Percentiles rank a stretch among this genome's conserved stretches.
Conservation (phyloP, 1,140 invertebrate genomes). For the Caenorhabditis latens region DNA sequence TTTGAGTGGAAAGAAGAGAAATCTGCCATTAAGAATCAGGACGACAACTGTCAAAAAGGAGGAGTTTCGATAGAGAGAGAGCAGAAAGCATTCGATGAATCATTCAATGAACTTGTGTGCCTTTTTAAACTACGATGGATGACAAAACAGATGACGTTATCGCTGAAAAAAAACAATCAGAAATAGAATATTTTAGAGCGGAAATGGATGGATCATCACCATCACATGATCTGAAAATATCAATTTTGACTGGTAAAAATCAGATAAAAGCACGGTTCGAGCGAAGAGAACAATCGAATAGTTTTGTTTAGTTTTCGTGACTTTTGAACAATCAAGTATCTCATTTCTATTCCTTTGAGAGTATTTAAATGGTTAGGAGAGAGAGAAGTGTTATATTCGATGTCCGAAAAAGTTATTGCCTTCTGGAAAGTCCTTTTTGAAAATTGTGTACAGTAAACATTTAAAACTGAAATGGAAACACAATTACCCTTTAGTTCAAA, state of each 20-base stretch:
- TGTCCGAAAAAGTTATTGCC: too few relatives aligned
- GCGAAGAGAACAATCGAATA: not conserved
- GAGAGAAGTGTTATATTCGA: too few relatives aligned
- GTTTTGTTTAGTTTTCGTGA: too few relatives aligned
- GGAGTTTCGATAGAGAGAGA: constrained; percentile 31
- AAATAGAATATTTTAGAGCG: constrained; percentile 14
- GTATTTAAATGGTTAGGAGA: too few relatives aligned
- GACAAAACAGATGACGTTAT: constrained; percentile 37
- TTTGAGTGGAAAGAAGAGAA: not conserved
- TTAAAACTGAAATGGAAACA: too few relatives aligned
- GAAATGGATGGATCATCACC: not conserved
- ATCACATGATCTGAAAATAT: not conserved
- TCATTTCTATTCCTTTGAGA: too few relatives aligned
- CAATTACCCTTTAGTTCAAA: too few relatives aligned
- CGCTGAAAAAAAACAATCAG: constrained; percentile 15
- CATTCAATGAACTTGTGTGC: constrained; percentile 7
- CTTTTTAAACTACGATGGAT: constrained; percentile 39
- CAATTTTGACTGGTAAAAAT: not conserved
- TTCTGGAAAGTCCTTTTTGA: too few relatives aligned
- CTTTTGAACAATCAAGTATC: too few relatives aligned
- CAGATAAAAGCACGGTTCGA: too few relatives aligned
- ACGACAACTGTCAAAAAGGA: constrained; percentile 8
- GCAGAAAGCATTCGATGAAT: not conserved
- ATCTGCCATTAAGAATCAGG: not conserved
- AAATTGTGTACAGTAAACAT: too few relatives aligned